These are phyloP conservation scores for Boloria euphrosyne DNA, from an alignment of 2,888 invertebrate genomes.

Conservation along the genomic window DNA sequence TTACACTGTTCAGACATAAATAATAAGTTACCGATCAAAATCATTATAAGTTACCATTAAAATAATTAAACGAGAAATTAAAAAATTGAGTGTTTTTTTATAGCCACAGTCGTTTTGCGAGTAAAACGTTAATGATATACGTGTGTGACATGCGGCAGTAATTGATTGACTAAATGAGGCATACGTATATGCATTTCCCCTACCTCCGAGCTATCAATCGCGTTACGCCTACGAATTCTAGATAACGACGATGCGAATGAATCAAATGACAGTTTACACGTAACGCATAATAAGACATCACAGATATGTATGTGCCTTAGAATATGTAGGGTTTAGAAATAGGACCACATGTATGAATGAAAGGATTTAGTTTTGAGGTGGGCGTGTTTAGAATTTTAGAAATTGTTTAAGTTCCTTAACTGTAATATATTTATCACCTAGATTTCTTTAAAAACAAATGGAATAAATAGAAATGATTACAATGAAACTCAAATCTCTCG, in stretches of 20 bases:
- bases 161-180: slow-evolving; percentile 55
- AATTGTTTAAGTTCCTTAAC: too few species aligned
- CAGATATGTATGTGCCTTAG: slow-evolving; percentile 4
- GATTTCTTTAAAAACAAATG: too few species aligned
- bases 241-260: slow-evolving; percentile 57
- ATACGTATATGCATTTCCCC: slow-evolving; percentile 54
- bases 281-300: slow-evolving; percentile 32
- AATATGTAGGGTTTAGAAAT: background rate
- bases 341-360: background rate
- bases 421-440: too few species aligned
- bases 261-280: slow-evolving; percentile 43
- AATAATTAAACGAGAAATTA: background rate
- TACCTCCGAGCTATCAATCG: slow-evolving; percentile 50
- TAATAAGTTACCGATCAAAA: slow-evolving; percentile 8
- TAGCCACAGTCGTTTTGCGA: background rate
- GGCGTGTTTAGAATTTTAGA: too few species aligned
- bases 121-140: slow-evolving; percentile 39
- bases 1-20: slow-evolving; percentile 17
- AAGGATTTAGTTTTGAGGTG: too few species aligned
- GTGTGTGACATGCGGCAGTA: slow-evolving; percentile 53
- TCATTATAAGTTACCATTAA: slow-evolving; percentile 6
- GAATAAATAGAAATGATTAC: too few species aligned
- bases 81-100: slow-evolving; percentile 6
- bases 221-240: slow-evolving; percentile 53
- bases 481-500: too few species aligned